Conservation (phyloP, 2,888 invertebrate species). For the Pimpla rufipes region DNA sequence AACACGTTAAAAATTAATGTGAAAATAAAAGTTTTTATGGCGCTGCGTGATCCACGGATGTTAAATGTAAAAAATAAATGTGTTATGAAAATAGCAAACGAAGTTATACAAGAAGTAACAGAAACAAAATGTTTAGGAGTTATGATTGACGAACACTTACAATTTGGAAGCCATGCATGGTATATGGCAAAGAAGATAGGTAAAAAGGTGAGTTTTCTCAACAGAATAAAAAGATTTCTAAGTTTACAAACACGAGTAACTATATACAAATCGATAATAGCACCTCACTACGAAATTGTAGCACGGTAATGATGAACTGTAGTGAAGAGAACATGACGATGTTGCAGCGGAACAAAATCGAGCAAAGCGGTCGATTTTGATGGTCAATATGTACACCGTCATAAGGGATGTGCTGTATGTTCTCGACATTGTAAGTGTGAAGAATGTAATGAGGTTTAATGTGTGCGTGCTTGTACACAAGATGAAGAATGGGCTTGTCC, state of each 20-base stretch:
- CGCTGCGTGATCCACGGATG: constrained; percentile 47
- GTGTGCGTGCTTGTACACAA: constrained; percentile 21
- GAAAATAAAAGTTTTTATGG: constrained; percentile 53
- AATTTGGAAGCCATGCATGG: constrained; percentile 37
- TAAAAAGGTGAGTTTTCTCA: constrained; percentile 58
- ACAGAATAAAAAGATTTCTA: constrained; percentile 46
- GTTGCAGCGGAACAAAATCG: constrained; percentile 19
- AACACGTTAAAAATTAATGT: constrained; percentile 59
- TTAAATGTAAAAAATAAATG: constrained; percentile 35
- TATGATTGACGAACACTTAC: constrained; percentile 51
- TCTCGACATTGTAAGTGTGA: not conserved
- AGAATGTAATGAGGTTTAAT: not conserved
- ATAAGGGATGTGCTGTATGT: constrained; percentile 10
- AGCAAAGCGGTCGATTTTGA: constrained; percentile 8
- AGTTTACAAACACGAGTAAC: constrained; percentile 39
- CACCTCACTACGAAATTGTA: constrained; percentile 60
- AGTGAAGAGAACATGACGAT: constrained; percentile 11
- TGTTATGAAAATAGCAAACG: constrained; percentile 40
- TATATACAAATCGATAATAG: constrained; percentile 65
- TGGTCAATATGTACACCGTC: constrained; percentile 14
- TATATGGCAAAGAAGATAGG: constrained; percentile 59
- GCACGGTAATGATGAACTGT: constrained; percentile 48
- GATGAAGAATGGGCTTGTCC: not conserved
- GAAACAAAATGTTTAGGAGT: constrained; percentile 58
- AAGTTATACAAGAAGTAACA: constrained; percentile 43